Evolutionary conservation across 2,113 vertebrate genomes (phyloP).

Genomic region (Notechis scutatus): DNA sequence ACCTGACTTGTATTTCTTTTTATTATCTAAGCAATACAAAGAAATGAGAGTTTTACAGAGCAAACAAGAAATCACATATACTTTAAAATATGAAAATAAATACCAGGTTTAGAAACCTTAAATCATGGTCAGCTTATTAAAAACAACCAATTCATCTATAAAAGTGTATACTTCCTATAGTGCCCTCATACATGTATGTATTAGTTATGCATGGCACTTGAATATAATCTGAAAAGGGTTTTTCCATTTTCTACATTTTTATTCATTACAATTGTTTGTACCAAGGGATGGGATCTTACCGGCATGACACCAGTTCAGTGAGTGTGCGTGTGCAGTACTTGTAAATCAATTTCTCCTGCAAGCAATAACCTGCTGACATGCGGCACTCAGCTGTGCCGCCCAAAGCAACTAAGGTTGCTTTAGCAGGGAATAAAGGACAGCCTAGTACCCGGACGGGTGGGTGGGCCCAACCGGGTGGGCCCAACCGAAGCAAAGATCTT

Average conservation of each 20-base stretch:
- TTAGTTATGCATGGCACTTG: background rate
- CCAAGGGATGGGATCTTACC: too few species aligned
- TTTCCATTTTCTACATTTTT: background rate
- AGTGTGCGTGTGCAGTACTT: too few species aligned
- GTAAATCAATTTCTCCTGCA: too few species aligned
- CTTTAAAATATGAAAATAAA: background rate
- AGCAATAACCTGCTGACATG: too few species aligned
- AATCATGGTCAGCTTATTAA: background rate
- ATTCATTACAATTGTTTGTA: background rate
- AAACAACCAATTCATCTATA: background rate
- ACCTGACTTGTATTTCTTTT: background rate
- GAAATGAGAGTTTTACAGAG: background rate
- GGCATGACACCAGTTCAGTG: too few species aligned
- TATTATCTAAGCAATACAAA: background rate
- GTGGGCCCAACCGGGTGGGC: too few species aligned
- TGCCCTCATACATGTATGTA: background rate
- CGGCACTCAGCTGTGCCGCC: too few species aligned
- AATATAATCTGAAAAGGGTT: background rate
- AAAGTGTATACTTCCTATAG: background rate
- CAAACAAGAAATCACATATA: background rate
- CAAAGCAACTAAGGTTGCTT: too few species aligned
- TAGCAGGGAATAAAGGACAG: too few species aligned
- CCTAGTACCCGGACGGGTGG: too few species aligned
- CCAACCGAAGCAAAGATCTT: too few species aligned
- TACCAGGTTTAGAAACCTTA: background rate